Evolutionary conservation across 2,113 vertebrate species (phyloP), one percentile per base, ranked within the genome.

Genomic region (Malurus melanocephalus): DNA sequence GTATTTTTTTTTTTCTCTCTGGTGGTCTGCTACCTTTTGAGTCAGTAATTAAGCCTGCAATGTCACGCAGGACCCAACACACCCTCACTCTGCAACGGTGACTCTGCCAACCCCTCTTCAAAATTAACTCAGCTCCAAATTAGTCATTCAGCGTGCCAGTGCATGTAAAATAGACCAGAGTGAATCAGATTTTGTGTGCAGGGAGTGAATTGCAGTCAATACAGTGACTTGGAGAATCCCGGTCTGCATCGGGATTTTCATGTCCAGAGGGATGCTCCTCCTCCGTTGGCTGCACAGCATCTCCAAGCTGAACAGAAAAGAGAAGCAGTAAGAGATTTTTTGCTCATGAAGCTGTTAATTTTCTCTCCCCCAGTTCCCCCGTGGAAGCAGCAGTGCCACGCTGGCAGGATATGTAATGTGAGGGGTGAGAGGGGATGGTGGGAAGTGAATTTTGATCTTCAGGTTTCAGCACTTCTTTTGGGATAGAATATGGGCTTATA

Each of bases 51-150:
- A 85, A 90, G 62, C 48, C 71, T 87, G 74, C 62, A 74, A 7
- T 81, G 60, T 66, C 53, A 38, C 69, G 66, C 38, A 73, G 88
- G 48, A 48, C 71, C 94, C 84, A 85, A 21, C 55, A 60, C 48
- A 79, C 35, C 20, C 69, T 76, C 59, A 73, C 0, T 88, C 78
- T 93, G 71, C 62, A 62, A 4, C 12, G 87, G 80, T 81, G 90
- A 66, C 88, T 93, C 77, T 64, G 65, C 51, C 83, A 88, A 32
- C n/a, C 64, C 64, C 84, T 79, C 80, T 42, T 52, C 64, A 85
- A 86, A 86, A 85, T 93, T 81, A 93, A 87, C 80, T 90, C 78
- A 19, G 62, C 74, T 92, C 90, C 73, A 67, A 69, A 59, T 96
- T 90, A 87, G 67, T 93, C 93, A 95, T 59, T 66, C 2, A 5